These are phyloP conservation scores for Cryptophagus acutangulus DNA, from an alignment of 2,888 invertebrate genomes.

Conservation along the genomic window DNA sequence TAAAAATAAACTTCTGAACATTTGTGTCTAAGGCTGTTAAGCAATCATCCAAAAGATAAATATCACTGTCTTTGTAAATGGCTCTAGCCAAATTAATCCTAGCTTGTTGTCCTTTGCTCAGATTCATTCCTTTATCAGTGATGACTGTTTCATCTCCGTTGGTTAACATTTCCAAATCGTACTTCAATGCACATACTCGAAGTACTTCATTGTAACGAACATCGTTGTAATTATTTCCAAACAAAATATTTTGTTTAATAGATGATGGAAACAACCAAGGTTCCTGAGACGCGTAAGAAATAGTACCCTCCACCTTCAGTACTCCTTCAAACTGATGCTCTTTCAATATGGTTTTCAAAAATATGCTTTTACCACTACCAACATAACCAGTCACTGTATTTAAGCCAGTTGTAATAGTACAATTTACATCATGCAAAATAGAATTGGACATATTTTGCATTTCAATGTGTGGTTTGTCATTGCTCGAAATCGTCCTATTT, in stretches of 20 bases:
- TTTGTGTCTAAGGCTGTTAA: slow-evolving; percentile 73
- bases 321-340: slow-evolving; percentile 34
- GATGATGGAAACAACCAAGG: slow-evolving; percentile 57
- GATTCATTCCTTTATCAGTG: slow-evolving; percentile 71
- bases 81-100: slow-evolving; percentile 71
- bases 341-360: slow-evolving; percentile 44
- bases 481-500: too few species aligned
- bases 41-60: slow-evolving; percentile 74
- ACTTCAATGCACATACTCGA: slow-evolving; percentile 56
- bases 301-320: slow-evolving; percentile 47
- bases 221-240: slow-evolving; percentile 58
- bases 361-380: slow-evolving; percentile 57
- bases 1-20: slow-evolving; percentile 65
- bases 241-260: slow-evolving; percentile 71
- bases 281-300: slow-evolving; percentile 57
- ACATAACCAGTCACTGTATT: slow-evolving; percentile 60
- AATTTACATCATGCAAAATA: too few species aligned
- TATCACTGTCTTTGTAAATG: slow-evolving; percentile 67
- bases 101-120: slow-evolving; percentile 78
- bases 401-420: slow-evolving; percentile 44
- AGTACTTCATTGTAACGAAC: slow-evolving; percentile 57
- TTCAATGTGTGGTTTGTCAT: too few species aligned
- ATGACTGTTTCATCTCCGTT: slow-evolving; percentile 72
- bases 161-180: slow-evolving; percentile 49
- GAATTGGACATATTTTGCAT: too few species aligned